A percentile compares a stretch with the other conserved stretches of the same genome.
Conservation (phyloP, 2,113 vertebrate genomes). For the Pristiophorus japonicus region DNA sequence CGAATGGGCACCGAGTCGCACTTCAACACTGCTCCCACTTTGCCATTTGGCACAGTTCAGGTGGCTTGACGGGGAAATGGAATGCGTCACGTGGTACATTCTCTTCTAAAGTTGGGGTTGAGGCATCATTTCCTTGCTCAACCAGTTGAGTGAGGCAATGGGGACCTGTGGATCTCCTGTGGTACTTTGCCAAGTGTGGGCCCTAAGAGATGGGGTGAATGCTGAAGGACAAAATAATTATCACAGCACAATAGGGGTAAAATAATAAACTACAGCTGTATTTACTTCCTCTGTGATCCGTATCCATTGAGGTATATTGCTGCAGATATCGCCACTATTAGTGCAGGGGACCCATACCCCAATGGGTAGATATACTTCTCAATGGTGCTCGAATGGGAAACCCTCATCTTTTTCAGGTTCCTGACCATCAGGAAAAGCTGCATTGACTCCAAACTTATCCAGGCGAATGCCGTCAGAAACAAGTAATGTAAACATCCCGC, state of each 20-base stretch:
- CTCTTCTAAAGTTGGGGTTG: background rate
- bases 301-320: slow-evolving; percentile 43
- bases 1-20: background rate
- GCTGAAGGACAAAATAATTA: background rate
- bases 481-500: slow-evolving; percentile 50
- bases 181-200: background rate
- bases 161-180: background rate
- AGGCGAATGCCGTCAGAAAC: slow-evolving; percentile 53
- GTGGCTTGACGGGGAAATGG: background rate
- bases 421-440: slow-evolving; percentile 51
- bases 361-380: slow-evolving; percentile 45
- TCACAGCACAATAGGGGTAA: background rate
- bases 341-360: slow-evolving; percentile 50
- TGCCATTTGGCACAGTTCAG: background rate
- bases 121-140: background rate
- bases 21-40: background rate
- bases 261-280: background rate
- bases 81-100: no score
- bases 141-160: background rate
- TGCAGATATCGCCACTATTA: slow-evolving; percentile 48
- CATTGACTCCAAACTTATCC: slow-evolving; percentile 54
- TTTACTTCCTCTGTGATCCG: slow-evolving; percentile 49
- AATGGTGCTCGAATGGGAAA: slow-evolving; percentile 40
- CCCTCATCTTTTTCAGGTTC: slow-evolving; percentile 53
- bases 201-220: background rate